phyloP scores from a whole-genome alignment of 2,797 vertebrate genomes.

The Vipera latastei region DNA sequence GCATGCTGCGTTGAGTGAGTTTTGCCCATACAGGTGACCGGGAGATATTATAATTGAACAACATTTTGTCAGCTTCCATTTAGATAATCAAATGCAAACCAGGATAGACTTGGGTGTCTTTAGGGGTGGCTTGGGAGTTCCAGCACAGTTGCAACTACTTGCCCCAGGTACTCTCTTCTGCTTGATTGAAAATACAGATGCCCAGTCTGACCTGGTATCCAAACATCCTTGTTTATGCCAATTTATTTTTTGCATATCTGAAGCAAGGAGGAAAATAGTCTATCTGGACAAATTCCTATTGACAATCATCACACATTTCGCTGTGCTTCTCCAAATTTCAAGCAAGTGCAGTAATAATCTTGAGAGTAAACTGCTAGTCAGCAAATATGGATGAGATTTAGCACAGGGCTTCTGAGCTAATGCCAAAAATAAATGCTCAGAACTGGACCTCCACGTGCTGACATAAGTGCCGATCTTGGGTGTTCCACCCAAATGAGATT shows the following conservation, averaged over 20 bases:
- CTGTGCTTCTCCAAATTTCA: conserved; percentile 11
- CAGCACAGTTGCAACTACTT: not conserved
- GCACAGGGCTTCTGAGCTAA: conserved; percentile 4
- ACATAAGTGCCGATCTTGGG: conserved; percentile 9
- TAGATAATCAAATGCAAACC: not conserved
- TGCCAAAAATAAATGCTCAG: not conserved
- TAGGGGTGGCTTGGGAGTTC: not conserved
- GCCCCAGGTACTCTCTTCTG: not conserved
- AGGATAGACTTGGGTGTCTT: not conserved
- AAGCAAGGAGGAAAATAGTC: not conserved
- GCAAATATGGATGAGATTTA: conserved; percentile 5
- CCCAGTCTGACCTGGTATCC: not conserved
- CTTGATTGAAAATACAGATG: not conserved
- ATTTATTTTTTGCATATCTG: not conserved
- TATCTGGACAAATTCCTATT: not conserved
- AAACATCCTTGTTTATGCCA: not conserved
- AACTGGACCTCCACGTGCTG: not conserved
- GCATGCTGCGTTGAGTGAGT: not conserved
- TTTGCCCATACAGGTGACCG: not conserved
- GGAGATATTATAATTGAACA: not conserved
- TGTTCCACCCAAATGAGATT: conserved; percentile 6
- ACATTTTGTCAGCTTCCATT: not conserved
- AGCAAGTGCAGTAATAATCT: conserved; percentile 6
- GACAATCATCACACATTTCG: conserved; percentile 3
- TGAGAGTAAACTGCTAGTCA: conserved; percentile 14